A percentile compares a stretch with the other conserved stretches of the same genome.
Evolutionary conservation across 2,113 vertebrate genomes (phyloP).

Genomic region (Marmota flaviventris): DNA sequence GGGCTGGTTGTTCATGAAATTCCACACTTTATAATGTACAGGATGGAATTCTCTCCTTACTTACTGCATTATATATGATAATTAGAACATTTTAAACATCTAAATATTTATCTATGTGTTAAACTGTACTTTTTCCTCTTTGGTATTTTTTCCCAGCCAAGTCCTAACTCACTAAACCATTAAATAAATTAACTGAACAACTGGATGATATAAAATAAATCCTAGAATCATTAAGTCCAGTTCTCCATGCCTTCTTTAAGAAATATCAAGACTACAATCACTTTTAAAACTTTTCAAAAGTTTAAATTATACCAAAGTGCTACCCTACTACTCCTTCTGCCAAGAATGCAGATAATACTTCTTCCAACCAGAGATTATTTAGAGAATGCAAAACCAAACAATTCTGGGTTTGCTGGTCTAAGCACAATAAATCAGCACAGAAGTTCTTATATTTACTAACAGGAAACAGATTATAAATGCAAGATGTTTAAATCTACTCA

Average conservation of each 20-base stretch:
- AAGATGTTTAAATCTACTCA: slow-evolving; percentile 66
- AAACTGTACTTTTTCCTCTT: slow-evolving; percentile 40
- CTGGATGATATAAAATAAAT: not conserved
- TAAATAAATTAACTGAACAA: slow-evolving; percentile 41
- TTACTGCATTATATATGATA: not conserved
- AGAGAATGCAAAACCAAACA: slow-evolving; percentile 66
- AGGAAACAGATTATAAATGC: slow-evolving; percentile 70
- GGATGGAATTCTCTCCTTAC: not conserved
- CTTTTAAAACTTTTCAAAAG: not conserved
- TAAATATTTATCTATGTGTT: not conserved
- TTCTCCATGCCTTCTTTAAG: slow-evolving; percentile 23
- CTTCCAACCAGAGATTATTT: slow-evolving; percentile 63
- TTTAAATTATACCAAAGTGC: not conserved
- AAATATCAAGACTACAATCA: not conserved
- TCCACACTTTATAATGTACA: not conserved
- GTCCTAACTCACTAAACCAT: not conserved
- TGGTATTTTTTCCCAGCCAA: not conserved
- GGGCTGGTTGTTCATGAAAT: not conserved
- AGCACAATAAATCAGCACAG: slow-evolving; percentile 65
- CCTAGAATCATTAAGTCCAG: not conserved
- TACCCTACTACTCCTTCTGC: not conserved
- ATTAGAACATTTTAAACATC: slow-evolving; percentile 34
- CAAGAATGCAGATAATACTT: slow-evolving; percentile 46
- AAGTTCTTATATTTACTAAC: slow-evolving; percentile 71
- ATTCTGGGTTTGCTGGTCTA: slow-evolving; percentile 65